Evolutionary conservation across 2,888 invertebrate species (phyloP).

Genomic region (Bembecia ichneumoniformis): DNA sequence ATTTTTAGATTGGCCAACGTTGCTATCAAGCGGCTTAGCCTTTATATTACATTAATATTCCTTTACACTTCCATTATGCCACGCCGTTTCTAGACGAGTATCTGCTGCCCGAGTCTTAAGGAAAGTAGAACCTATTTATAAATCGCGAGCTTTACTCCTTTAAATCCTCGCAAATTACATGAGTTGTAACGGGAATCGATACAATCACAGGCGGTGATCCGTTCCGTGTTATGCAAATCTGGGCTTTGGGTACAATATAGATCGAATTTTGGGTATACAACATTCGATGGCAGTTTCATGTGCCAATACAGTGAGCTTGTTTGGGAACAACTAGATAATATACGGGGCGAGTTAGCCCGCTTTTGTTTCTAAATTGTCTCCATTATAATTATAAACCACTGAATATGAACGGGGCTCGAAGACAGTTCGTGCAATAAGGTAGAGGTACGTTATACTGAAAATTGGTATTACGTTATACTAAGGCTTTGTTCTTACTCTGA

Average conservation of each 20-base stretch:
- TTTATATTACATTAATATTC: conserved; percentile 3
- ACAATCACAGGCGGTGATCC: conserved; percentile 64
- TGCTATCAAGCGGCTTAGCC: conserved; percentile 6
- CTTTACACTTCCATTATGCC: background rate
- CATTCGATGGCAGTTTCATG: conserved; percentile 45
- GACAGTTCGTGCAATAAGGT: background rate
- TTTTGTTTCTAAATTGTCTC: conserved; percentile 29
- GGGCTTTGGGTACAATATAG: conserved; percentile 31
- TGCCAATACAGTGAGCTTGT: conserved; percentile 23
- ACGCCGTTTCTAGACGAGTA: too few relatives aligned
- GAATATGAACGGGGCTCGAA: background rate
- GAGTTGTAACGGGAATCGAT: conserved; percentile 53
- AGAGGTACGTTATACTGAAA: too few relatives aligned
- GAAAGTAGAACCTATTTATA: background rate
- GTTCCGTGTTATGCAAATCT: conserved; percentile 62
- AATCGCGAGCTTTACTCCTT: conserved; percentile 13
- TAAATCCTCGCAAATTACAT: conserved; percentile 61
- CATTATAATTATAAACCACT: conserved; percentile 14
- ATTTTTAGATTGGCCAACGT: conserved; percentile 12
- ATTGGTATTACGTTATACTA: too few relatives aligned
- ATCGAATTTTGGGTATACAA: conserved; percentile 24
- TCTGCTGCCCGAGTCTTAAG: too few relatives aligned
- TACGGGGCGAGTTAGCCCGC: conserved; percentile 1
- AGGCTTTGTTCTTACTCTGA: too few relatives aligned
- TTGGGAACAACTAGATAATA: conserved; percentile 2